Evolutionary conservation across 1,140 invertebrate genomes (phyloP).

Genomic region (Drosophila cardini): DNA sequence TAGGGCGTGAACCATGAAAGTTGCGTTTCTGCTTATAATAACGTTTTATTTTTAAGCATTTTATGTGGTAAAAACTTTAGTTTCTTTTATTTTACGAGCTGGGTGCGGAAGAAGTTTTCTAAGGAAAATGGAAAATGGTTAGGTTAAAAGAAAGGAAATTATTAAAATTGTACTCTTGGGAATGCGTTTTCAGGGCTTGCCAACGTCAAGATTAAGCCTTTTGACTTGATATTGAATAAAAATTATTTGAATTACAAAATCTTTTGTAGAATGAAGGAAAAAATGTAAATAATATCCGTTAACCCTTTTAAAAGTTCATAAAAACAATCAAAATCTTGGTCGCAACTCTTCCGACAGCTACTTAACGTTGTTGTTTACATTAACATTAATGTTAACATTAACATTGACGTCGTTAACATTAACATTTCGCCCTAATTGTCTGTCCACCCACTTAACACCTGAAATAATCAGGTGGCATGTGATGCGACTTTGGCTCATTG

Average conservation of each 20-base stretch:
- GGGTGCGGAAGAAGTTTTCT: slow-evolving; percentile 44
- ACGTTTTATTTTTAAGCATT: slow-evolving; percentile 65
- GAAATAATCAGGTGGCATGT: slow-evolving; percentile 18
- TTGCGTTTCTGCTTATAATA: slow-evolving; percentile 56
- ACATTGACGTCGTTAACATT: background rate
- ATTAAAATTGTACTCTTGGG: too few species aligned
- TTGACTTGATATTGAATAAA: background rate
- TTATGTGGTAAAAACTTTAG: slow-evolving; percentile 35
- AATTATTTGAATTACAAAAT: background rate
- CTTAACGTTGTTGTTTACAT: background rate
- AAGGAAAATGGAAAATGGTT: background rate
- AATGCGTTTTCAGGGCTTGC: background rate
- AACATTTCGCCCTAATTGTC: background rate
- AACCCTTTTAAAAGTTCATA: background rate
- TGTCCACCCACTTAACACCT: slow-evolving; percentile 24
- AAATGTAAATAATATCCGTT: background rate
- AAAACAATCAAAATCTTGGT: background rate
- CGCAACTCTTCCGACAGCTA: slow-evolving; percentile 5
- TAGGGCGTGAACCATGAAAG: slow-evolving; percentile 53
- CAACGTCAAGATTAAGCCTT: too few species aligned
- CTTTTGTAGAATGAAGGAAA: background rate
- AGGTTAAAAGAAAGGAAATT: background rate
- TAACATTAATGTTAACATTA: too few species aligned
- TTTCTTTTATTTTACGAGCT: slow-evolving; percentile 33
- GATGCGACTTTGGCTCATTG: slow-evolving; percentile 9